Conservation (phyloP, 2,797 vertebrate genomes). For the Trichosurus vulpecula region DNA sequence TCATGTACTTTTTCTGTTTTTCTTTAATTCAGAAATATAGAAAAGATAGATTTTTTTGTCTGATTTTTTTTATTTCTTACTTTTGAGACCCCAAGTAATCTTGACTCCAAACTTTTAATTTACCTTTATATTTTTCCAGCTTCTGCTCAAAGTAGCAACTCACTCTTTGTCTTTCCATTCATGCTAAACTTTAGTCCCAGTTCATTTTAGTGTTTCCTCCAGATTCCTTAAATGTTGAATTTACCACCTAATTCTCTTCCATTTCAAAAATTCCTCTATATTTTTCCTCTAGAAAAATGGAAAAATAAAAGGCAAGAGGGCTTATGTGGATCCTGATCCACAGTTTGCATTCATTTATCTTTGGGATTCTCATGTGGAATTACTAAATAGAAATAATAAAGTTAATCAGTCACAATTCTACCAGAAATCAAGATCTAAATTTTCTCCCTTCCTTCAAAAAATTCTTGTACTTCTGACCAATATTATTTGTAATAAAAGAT, state of each 20-base stretch:
- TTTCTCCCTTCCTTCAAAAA: not conserved
- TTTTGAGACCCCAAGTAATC: slow-evolving; percentile 5
- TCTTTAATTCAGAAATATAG: slow-evolving; percentile 7
- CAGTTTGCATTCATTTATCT: not conserved
- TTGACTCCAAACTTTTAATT: slow-evolving; percentile 43
- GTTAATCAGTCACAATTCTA: not conserved
- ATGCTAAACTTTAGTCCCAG: not conserved
- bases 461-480: not conserved
- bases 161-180: not conserved
- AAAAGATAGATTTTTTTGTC: slow-evolving; percentile 14
- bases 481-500: not conserved
- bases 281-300: slow-evolving; percentile 12
- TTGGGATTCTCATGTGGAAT: slow-evolving; percentile 10
- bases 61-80: slow-evolving; percentile 7
- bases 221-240: not conserved
- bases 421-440: slow-evolving; percentile 3
- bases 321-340: not conserved
- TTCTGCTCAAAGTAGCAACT: not conserved
- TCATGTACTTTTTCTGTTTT: slow-evolving; percentile 22
- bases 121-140: not conserved
- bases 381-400: slow-evolving; percentile 42
- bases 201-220: slow-evolving; percentile 23
- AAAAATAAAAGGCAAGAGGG: not conserved
- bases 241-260: not conserved
- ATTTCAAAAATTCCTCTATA: not conserved